Percentiles rank a stretch among this genome's conserved stretches.
Conservation (phyloP, 2,113 vertebrate genomes). For the Dromiciops gliroides region DNA sequence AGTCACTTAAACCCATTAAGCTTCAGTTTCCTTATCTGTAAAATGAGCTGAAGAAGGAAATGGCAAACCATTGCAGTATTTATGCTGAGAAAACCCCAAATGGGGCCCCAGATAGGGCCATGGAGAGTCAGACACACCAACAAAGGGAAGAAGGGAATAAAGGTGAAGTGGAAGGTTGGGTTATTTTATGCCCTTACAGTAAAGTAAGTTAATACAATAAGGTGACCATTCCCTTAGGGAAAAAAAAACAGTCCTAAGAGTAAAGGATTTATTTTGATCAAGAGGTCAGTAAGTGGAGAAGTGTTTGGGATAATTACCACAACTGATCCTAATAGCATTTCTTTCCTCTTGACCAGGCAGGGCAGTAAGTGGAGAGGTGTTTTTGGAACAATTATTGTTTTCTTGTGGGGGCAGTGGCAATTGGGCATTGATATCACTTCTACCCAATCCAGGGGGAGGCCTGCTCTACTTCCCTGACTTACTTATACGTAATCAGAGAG, state of each 20-base stretch:
- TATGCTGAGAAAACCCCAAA: too few species aligned
- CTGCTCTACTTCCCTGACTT: conserved; percentile 38
- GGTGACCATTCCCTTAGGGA: background rate
- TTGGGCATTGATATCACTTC: conserved; percentile 60
- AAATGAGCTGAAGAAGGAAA: too few species aligned
- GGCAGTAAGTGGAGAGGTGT: background rate
- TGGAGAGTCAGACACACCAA: too few species aligned
- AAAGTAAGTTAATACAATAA: background rate
- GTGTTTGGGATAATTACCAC: conserved; percentile 35
- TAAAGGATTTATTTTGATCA: background rate
- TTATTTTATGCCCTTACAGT: background rate
- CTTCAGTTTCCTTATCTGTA: too few species aligned
- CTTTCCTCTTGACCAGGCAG: background rate
- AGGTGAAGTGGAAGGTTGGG: background rate
- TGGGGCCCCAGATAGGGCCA: too few species aligned
- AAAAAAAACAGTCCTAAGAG: conserved; percentile 24
- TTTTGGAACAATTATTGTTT: conserved; percentile 65
- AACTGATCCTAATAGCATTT: background rate
- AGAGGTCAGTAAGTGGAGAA: conserved; percentile 14
- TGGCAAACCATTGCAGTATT: too few species aligned
- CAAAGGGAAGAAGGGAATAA: background rate
- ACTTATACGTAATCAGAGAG: conserved; percentile 72
- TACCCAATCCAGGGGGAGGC: conserved; percentile 39
- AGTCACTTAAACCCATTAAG: too few species aligned
- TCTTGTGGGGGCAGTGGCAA: conserved; percentile 50